Base-by-base conservation (phyloP, 2,888 invertebrate species). In the Odiellus spinosus region DNA sequence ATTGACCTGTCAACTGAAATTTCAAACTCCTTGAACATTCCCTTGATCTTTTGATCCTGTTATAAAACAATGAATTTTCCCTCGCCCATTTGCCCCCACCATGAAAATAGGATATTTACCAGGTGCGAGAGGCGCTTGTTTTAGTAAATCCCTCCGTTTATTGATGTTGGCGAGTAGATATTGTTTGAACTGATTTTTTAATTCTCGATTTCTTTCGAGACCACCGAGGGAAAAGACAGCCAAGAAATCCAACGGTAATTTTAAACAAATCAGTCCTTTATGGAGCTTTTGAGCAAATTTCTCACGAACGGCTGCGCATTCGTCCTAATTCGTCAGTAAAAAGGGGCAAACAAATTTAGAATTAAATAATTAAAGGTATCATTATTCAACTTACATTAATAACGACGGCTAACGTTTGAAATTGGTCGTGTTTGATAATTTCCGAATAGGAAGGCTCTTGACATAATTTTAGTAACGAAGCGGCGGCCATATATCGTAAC, bases 381-480 rank as follows among this genome's bases (percentile, higher is more conserved):
- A n/a, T n/a, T n/a, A n/a, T n/a, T n/a, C n/a, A 34, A 73, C 79
- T 67, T 60, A 82, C 81, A 61, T 82, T 80, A 78, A 95, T 86
- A 49, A 95, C 74, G 60, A 82, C 80, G 1, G 93, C 87, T 32
- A 95, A 71, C 62, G 86, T 85, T 64, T 88, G 91, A 71, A 88
- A 95, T 71, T 95, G 93, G 59, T 90, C 88, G 1, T 85, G 82
- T 2, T 83, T 86, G 64, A 86, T 87, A 65, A 91, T 86, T 66
- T 93, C 91, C 1, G 90, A 87, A 45, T 90, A 95, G 42, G 86
- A 86, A 63, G 88, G 88, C 66, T 95, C 93, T 62, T 95, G 91
- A 67, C 90, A 91, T 42, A 96, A 83, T 71, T 93, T 95, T 44
- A 96, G 70, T 84, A 95, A 90, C 42, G 90, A 88, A 64, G 85